A percentile compares a stretch with the other conserved stretches of the same genome.
These are phyloP conservation scores for Synergus laeviventris DNA, from an alignment of 2,888 invertebrate genomes.

Conservation along the genomic window DNA sequence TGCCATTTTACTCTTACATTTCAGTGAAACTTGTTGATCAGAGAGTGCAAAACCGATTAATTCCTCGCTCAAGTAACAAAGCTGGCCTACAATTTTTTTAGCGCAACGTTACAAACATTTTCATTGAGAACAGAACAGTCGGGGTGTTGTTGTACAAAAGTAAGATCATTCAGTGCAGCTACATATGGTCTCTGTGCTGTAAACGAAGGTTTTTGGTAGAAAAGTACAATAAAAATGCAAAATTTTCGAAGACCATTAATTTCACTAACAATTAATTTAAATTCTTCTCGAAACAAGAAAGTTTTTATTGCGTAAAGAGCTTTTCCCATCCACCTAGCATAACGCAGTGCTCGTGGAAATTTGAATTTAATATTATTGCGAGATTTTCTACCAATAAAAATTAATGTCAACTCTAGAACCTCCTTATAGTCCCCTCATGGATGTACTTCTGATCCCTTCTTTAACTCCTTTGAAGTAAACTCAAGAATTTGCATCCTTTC, in stretches of 20 bases:
- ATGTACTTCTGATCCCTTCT: not conserved
- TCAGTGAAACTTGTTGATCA: too few relatives aligned
- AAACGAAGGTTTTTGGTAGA: slow-evolving; percentile 49
- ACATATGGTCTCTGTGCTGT: slow-evolving; percentile 43
- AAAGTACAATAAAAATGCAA: slow-evolving; percentile 46
- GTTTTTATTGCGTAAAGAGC: too few relatives aligned
- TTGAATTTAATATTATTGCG: slow-evolving; percentile 47
- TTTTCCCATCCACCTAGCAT: too few relatives aligned
- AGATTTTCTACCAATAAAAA: slow-evolving; percentile 35
- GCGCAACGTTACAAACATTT: slow-evolving; percentile 43
- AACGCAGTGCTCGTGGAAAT: slow-evolving; percentile 59
- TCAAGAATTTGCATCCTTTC: too few relatives aligned
- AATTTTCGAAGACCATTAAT: slow-evolving; percentile 56
- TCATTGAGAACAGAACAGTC: slow-evolving; percentile 37
- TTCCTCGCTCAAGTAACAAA: too few relatives aligned
- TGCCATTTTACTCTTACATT: too few relatives aligned
- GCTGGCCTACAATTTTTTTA: too few relatives aligned
- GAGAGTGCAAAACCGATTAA: too few relatives aligned
- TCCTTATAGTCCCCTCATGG: slow-evolving; percentile 59
- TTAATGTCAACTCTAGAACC: slow-evolving; percentile 47
- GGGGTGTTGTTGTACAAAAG: slow-evolving; percentile 45
- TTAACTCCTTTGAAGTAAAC: too few relatives aligned
- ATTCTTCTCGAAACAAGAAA: too few relatives aligned
- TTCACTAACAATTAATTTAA: too few relatives aligned
- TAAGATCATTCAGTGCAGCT: slow-evolving; percentile 45